Evolutionary conservation across 2,797 vertebrate species (phyloP).

Genomic region (Gallinago nigripennis): DNA sequence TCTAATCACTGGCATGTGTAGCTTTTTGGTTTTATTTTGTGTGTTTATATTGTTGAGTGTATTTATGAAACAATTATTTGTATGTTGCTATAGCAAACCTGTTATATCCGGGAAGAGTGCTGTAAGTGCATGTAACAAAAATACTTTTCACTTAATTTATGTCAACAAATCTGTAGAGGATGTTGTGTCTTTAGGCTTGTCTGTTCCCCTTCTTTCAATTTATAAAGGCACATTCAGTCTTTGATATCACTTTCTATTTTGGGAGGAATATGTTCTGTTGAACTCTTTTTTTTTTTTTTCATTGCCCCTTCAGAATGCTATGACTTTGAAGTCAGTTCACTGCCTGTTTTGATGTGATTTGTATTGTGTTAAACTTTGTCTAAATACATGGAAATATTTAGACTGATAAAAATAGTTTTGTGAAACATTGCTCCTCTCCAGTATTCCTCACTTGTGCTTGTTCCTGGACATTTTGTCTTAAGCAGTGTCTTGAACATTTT

Average conservation of each 20-base stretch:
- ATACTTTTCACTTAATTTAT: constrained; percentile 15
- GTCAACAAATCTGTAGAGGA: constrained; percentile 44
- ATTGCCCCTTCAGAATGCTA: background rate
- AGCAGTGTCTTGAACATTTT: background rate
- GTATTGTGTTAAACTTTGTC: constrained; percentile 2
- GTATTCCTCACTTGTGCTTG: background rate
- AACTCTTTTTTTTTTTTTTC: background rate
- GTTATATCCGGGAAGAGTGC: background rate
- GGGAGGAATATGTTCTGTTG: background rate
- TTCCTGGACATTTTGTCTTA: background rate
- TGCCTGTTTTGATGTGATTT: constrained; percentile 8
- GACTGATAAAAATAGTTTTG: background rate
- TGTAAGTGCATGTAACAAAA: background rate
- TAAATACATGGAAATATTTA: constrained; percentile 38
- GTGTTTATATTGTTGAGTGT: background rate
- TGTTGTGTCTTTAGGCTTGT: constrained; percentile 43
- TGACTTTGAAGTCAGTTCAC: background rate
- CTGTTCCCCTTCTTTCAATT: constrained; percentile 38
- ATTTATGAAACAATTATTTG: background rate
- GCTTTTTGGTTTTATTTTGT: background rate
- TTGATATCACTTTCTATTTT: constrained; percentile 35
- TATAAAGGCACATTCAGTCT: constrained; percentile 6
- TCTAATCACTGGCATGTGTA: background rate
- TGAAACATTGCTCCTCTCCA: background rate
- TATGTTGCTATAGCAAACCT: constrained; percentile 29